Conservation (phyloP, 35 echinoderm and acorn worm genomes). For the Eucidaris tribuloides region DNA sequence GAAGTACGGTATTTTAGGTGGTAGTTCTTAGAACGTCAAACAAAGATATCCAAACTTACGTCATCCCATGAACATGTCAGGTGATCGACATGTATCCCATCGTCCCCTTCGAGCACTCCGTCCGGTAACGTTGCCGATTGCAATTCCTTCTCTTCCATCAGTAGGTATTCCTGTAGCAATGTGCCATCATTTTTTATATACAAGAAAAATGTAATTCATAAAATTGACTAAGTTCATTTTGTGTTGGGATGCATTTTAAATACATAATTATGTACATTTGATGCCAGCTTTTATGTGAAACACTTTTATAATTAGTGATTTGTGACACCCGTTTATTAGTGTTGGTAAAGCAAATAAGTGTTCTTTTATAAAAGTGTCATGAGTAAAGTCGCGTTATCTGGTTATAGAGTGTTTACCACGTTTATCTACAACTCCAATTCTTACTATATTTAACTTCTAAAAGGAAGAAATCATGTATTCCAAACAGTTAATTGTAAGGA, state of each 20-base stretch:
- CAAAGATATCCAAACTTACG: too few species aligned
- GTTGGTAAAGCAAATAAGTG: too few species aligned
- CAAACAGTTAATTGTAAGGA: too few species aligned
- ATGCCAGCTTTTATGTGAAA: not conserved
- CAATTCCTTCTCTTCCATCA: constrained; percentile 48
- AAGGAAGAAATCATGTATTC: too few species aligned
- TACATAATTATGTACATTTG: not conserved
- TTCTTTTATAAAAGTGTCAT: too few species aligned
- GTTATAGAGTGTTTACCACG: too few species aligned
- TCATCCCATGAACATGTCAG: constrained; percentile 61
- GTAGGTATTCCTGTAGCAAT: constrained; percentile 54
- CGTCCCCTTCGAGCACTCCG: not conserved
- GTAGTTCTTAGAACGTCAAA: too few species aligned
- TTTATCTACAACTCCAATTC: too few species aligned
- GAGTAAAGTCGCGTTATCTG: too few species aligned
- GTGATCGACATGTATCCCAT: constrained; percentile 29
- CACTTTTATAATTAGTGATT: not conserved
- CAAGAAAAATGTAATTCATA: not conserved
- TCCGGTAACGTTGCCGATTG: not conserved
- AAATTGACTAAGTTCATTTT: not conserved
- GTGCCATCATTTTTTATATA: too few species aligned
- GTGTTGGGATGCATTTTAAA: not conserved
- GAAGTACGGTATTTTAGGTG: too few species aligned
- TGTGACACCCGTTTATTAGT: not conserved
- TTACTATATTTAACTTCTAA: too few species aligned